A percentile compares a stretch with the other conserved stretches of the same genome.
Conservation (phyloP, 2,888 invertebrate genomes). For the Dicyrtoma fusca region DNA sequence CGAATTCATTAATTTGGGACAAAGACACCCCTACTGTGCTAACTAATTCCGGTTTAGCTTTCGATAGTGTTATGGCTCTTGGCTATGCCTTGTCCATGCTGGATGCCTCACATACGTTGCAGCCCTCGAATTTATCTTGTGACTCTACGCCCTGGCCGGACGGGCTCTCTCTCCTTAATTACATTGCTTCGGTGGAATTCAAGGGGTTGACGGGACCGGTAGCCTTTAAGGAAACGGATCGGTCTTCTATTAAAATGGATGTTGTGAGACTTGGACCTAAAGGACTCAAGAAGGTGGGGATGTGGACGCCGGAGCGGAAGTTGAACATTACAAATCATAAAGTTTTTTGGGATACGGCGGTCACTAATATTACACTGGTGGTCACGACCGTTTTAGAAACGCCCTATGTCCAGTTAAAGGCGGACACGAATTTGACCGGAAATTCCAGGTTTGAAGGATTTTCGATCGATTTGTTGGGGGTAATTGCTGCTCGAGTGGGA, state of each 20-base stretch:
- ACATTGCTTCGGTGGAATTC: constrained; percentile 74
- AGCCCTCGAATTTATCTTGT: constrained; percentile 77
- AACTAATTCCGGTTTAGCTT: constrained; percentile 52
- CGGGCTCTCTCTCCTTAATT: constrained; percentile 75
- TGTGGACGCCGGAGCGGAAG: constrained; percentile 76
- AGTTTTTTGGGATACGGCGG: constrained; percentile 80
- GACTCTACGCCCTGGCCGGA: constrained; percentile 80
- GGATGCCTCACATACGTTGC: constrained; percentile 70
- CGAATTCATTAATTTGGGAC: constrained; percentile 45
- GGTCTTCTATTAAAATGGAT: constrained; percentile 83
- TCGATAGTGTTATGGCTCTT: constrained; percentile 53
- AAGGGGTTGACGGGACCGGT: constrained; percentile 87
- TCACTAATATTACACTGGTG: constrained; percentile 82
- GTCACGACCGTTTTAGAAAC: constrained; percentile 90
- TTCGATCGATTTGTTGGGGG: constrained; percentile 83
- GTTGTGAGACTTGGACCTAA: constrained; percentile 79
- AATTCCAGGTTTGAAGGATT: constrained; percentile 87
- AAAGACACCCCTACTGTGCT: constrained; percentile 43
- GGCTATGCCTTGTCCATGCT: constrained; percentile 59
- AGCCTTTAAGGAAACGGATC: constrained; percentile 80
- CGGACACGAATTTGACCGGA: constrained; percentile 80
- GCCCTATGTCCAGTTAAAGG: constrained; percentile 88
- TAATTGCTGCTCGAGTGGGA: constrained; percentile 80
- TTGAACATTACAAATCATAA: constrained; percentile 82
- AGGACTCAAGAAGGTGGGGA: constrained; percentile 77